Conservation (phyloP, 2,797 vertebrate genomes). For the Crocodylus rhombifer region DNA sequence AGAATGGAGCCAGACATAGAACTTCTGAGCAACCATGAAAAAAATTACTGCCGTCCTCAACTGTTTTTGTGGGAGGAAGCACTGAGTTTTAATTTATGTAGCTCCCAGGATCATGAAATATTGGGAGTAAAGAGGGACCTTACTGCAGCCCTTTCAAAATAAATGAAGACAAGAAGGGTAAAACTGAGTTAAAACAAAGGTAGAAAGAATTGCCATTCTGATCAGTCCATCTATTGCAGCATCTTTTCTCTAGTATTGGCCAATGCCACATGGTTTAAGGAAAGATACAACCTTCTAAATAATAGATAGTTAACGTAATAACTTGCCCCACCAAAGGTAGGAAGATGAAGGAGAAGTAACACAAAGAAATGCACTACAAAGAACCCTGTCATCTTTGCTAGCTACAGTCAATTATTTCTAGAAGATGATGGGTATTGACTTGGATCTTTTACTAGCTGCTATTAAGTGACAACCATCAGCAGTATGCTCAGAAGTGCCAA, state of each 20-base stretch:
- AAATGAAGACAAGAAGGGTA: not conserved
- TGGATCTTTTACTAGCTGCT: not conserved
- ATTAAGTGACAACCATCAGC: not conserved
- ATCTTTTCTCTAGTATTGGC: not conserved
- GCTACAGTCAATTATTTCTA: not conserved
- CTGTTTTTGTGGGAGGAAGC: not conserved
- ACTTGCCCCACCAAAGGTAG: not conserved
- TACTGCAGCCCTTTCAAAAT: not conserved
- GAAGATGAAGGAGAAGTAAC: not conserved
- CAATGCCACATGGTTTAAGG: not conserved
- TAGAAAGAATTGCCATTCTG: not conserved
- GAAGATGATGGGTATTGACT: not conserved
- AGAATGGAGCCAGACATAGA: not conserved
- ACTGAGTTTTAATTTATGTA: not conserved
- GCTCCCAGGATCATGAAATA: accelerated
- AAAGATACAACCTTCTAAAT: not conserved
- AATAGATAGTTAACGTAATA: not conserved
- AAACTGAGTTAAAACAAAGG: not conserved
- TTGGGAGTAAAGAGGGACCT: not conserved
- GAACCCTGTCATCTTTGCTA: not conserved
- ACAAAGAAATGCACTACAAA: not conserved
- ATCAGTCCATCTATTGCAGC: not conserved
- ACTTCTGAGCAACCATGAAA: not conserved
- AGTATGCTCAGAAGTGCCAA: not conserved
- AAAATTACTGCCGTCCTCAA: not conserved